Percentiles rank a stretch among this genome's conserved stretches.
phyloP scores from a whole-genome alignment of 2,797 vertebrate species.

The Pachyuromys duprasi region DNA sequence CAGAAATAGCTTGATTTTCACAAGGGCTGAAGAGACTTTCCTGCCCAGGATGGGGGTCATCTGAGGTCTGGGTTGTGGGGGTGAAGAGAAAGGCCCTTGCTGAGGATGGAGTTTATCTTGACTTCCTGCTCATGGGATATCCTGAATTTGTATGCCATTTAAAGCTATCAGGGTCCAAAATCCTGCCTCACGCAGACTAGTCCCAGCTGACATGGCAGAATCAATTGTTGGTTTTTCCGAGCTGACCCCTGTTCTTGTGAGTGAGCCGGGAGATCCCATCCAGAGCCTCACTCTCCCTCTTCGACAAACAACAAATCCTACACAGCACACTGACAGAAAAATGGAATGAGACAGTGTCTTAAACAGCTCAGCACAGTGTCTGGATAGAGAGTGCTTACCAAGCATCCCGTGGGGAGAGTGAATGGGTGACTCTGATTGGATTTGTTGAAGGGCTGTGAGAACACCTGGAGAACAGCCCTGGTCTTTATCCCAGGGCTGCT shows the following conservation, averaged over 20 bases:
- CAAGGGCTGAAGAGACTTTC: not conserved
- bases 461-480: not conserved
- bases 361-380: not conserved
- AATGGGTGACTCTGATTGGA: not conserved
- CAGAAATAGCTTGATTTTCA: not conserved
- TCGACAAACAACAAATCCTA: not conserved
- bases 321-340: not conserved
- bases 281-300: not conserved
- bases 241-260: not conserved
- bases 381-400: not conserved
- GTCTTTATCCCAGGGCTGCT: not conserved
- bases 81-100: not conserved
- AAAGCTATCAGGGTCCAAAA: not conserved
- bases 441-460: not conserved
- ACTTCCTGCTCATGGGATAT: not conserved
- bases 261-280: not conserved
- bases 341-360: not conserved
- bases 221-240: not conserved
- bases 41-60: not conserved
- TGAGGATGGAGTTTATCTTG: not conserved
- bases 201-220: not conserved
- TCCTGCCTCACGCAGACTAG: not conserved
- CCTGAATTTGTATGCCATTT: fast-evolving
- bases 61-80: not conserved
- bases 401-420: not conserved